Conservation (phyloP, 2,797 vertebrate species). For the Aselliscus stoliczkanus region DNA sequence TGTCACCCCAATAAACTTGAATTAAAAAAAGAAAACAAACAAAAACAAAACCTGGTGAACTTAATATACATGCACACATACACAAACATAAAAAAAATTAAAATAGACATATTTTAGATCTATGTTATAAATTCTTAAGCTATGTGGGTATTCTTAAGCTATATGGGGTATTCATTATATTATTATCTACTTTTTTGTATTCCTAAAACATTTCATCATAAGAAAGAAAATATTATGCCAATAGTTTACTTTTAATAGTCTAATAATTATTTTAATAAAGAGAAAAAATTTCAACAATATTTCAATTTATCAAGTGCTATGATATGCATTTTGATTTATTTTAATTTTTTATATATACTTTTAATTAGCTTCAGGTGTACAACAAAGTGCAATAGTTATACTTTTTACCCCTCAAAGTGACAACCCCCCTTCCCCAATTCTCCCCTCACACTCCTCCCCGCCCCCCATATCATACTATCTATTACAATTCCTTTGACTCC, state of each 20-base stretch:
- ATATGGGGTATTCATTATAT: not conserved
- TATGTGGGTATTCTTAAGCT: not conserved
- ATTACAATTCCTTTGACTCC: no score
- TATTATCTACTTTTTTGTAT: not conserved
- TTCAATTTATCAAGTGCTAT: not conserved
- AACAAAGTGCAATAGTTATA: no score
- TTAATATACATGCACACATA: no score
- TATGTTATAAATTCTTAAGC: not conserved
- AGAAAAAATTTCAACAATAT: not conserved
- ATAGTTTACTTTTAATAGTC: not conserved
- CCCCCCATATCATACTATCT: no score
- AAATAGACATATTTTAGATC: not conserved
- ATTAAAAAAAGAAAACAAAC: no score
- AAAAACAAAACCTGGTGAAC: no score
- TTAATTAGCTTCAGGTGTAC: no score
- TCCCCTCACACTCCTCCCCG: no score
- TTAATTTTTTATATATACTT: not conserved
- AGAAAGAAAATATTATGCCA: not conserved
- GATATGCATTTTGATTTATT: not conserved
- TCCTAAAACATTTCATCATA: not conserved
- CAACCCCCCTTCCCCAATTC: no score
- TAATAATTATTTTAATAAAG: conserved; percentile 2
- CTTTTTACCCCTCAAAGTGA: no score
- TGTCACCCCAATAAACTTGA: no score
- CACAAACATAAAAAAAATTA: not conserved